These are phyloP conservation scores for Dilophus febrilis DNA, from an alignment of 2,888 invertebrate genomes.

Conservation along the genomic window DNA sequence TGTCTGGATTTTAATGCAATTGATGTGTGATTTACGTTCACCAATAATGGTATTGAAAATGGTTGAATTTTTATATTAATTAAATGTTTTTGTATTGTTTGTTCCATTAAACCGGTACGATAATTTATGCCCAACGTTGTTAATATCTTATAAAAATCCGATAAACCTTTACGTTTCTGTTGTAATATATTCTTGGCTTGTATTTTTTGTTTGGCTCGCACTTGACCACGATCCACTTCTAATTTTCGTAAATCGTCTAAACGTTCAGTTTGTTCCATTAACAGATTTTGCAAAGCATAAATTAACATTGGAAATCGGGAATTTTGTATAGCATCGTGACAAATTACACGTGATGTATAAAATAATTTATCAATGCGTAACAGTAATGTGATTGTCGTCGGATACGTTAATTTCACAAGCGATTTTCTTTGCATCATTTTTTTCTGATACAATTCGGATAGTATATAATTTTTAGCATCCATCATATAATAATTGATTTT, in stretches of 20 bases:
- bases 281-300: conserved; percentile 44
- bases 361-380: conserved; percentile 32
- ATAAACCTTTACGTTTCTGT: conserved; percentile 68
- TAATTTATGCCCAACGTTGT: conserved; percentile 62
- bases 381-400: conserved; percentile 8
- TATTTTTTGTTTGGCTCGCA: conserved; percentile 55
- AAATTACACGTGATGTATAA: conserved; percentile 43
- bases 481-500: conserved; percentile 20
- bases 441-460: conserved; percentile 17
- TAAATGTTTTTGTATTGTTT: conserved; percentile 34
- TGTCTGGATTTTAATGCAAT: conserved; percentile 37
- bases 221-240: conserved; percentile 29
- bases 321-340: conserved; percentile 41
- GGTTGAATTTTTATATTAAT: conserved; percentile 51
- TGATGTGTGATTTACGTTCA: conserved; percentile 24
- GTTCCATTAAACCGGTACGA: conserved; percentile 53
- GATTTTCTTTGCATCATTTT: too few species aligned
- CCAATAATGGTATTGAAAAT: conserved; percentile 34
- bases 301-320: conserved; percentile 42
- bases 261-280: conserved; percentile 47
- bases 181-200: conserved; percentile 66
- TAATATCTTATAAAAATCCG: conserved; percentile 71
- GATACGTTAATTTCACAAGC: neutral
- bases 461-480: conserved; percentile 25
- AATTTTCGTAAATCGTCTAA: conserved; percentile 47